These are phyloP conservation scores for Neopelma chrysocephalum DNA, from an alignment of 2,797 vertebrate species.

Conservation along the genomic window DNA sequence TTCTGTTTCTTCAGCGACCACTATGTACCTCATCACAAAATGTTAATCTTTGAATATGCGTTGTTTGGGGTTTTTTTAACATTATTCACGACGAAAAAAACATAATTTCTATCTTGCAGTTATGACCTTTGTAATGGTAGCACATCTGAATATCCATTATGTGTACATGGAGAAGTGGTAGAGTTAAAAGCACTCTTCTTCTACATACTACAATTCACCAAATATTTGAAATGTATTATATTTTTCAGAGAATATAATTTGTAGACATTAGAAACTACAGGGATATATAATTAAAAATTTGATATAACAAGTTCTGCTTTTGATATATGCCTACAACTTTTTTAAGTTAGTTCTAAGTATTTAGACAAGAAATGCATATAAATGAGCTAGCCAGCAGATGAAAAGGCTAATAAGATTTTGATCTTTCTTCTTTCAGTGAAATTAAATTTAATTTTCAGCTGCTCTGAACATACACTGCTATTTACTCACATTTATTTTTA, in stretches of 20 bases:
- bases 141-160: not conserved
- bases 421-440: not conserved
- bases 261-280: not conserved
- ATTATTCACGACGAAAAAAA: not conserved
- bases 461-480: not conserved
- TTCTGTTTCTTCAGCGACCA: not conserved
- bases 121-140: not conserved
- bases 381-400: not conserved
- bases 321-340: not conserved
- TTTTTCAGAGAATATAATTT: not conserved
- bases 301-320: not conserved
- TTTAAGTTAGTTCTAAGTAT: not conserved
- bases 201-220: not conserved
- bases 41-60: rapidly evolving
- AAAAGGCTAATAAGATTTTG: not conserved
- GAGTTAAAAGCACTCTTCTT: not conserved
- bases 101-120: not conserved
- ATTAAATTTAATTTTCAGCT: not conserved
- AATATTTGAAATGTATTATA: not conserved
- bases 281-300: not conserved
- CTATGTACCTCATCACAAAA: not conserved
- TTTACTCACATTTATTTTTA: not conserved
- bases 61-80: not conserved
- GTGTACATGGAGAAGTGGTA: not conserved
- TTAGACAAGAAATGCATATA: not conserved